phyloP scores from a whole-genome alignment of 2,888 invertebrate species.

The Campoplex capitator region DNA sequence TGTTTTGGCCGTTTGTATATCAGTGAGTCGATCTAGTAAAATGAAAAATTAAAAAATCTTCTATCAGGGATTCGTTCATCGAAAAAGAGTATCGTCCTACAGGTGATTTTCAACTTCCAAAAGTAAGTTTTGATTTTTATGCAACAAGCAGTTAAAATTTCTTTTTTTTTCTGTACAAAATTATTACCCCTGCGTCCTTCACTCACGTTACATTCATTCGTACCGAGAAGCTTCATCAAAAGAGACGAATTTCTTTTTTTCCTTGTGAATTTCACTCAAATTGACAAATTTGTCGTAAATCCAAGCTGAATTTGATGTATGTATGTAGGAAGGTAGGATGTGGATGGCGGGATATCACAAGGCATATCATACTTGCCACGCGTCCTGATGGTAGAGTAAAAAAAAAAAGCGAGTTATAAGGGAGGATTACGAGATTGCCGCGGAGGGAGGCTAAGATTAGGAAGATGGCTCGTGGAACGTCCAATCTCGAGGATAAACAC shows the following conservation, averaged over 20 bases:
- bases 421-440: conserved; percentile 84
- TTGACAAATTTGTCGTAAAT: conserved; percentile 28
- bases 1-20: not conserved
- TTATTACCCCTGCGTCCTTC: not conserved
- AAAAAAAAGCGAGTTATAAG: conserved; percentile 79
- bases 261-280: not conserved
- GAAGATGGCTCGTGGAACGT: conserved; percentile 83
- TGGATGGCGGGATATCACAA: conserved; percentile 53
- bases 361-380: conserved; percentile 72
- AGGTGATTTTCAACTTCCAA: not conserved
- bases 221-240: not conserved
- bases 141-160: not conserved
- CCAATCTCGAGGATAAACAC: conserved; percentile 85
- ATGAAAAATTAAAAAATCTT: too few relatives aligned
- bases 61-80: not conserved
- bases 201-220: not conserved
- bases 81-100: not conserved
- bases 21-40: not conserved
- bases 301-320: not conserved
- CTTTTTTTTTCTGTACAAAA: not conserved
- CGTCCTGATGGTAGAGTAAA: conserved; percentile 70
- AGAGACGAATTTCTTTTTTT: conserved; percentile 2
- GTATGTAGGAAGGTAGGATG: conserved; percentile 7
- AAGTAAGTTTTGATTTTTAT: not conserved
- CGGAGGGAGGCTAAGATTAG: conserved; percentile 78